Conservation (phyloP, 2,888 invertebrate genomes). For the Nomada goodeniana region DNA sequence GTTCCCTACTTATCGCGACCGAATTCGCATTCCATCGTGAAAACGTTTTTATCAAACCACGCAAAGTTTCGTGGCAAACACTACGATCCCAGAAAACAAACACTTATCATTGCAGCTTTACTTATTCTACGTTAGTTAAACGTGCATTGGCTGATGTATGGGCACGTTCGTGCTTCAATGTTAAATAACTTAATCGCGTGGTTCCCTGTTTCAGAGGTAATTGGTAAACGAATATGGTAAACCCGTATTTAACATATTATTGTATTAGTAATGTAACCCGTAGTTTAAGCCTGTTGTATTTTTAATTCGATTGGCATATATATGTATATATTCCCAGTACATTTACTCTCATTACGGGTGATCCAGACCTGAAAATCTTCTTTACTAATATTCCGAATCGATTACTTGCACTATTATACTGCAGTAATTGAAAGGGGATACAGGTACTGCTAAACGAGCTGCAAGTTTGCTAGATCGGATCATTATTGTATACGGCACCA, state of each 20-base stretch:
- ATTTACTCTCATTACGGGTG: not conserved
- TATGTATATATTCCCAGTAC: not conserved
- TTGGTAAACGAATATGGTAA: too few relatives aligned
- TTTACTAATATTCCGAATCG: constrained; percentile 14
- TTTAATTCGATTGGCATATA: constrained; percentile 7
- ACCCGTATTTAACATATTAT: too few relatives aligned
- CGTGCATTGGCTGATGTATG: not conserved
- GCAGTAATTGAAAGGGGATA: constrained; percentile 37
- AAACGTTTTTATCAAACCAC: constrained; percentile 17
- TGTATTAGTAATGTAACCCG: not conserved
- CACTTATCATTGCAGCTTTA: constrained; percentile 4
- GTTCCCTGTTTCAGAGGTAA: too few relatives aligned
- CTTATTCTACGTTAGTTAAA: not conserved
- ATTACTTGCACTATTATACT: constrained; percentile 40
- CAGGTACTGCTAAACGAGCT: constrained; percentile 27
- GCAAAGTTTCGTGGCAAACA: constrained; percentile 9
- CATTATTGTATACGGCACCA: constrained; percentile 24
- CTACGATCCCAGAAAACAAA: not conserved
- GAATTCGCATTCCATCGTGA: not conserved
- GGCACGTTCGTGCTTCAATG: not conserved
- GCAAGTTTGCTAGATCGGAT: constrained; percentile 20
- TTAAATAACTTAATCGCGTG: not conserved
- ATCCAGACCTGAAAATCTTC: constrained; percentile 3
- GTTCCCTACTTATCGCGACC: not conserved
- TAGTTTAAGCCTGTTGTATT: not conserved